Evolutionary conservation across 2,888 invertebrate species (phyloP).

Genomic region (Hydropsyche betteni): DNA sequence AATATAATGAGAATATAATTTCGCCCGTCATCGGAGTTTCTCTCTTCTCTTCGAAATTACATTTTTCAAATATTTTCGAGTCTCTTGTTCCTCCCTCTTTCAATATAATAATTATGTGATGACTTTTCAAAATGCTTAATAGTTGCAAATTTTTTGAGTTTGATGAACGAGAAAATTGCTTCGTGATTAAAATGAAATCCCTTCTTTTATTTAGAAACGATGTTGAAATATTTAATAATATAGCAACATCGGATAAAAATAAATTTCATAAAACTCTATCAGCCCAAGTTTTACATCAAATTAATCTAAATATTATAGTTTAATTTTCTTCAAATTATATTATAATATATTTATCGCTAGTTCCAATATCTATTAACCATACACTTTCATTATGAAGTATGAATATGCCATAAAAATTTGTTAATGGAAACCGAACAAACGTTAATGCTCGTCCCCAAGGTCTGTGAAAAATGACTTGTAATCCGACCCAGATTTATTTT

Average conservation of each 20-base stretch:
- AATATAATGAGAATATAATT: slow-evolving; percentile 36
- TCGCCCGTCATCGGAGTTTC: slow-evolving; percentile 28
- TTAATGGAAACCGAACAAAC: slow-evolving; percentile 6
- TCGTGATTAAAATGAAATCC: no score
- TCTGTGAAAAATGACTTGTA: slow-evolving; percentile 20
- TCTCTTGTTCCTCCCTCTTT: no score
- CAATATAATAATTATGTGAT: slow-evolving; percentile 7
- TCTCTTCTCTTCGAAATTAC: slow-evolving; percentile 27
- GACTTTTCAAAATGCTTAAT: slow-evolving; percentile 14
- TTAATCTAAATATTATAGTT: no score
- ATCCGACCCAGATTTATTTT: slow-evolving; percentile 29
- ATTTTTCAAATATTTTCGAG: slow-evolving; percentile 25
- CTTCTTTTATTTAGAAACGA: no score
- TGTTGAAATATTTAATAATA: no score
- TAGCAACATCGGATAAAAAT: no score
- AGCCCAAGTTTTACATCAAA: no score
- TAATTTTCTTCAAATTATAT: no score
- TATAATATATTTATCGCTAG: no score
- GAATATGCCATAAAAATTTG: not conserved
- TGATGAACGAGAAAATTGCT: slow-evolving; percentile 2
- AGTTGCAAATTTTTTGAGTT: slow-evolving; percentile 14
- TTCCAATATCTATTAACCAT: no score
- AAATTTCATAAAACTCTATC: no score
- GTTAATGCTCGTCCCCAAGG: not conserved
- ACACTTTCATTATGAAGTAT: not conserved